Base-by-base conservation (phyloP, 2,888 invertebrate genomes). In the Tupiocoris notatus region DNA sequence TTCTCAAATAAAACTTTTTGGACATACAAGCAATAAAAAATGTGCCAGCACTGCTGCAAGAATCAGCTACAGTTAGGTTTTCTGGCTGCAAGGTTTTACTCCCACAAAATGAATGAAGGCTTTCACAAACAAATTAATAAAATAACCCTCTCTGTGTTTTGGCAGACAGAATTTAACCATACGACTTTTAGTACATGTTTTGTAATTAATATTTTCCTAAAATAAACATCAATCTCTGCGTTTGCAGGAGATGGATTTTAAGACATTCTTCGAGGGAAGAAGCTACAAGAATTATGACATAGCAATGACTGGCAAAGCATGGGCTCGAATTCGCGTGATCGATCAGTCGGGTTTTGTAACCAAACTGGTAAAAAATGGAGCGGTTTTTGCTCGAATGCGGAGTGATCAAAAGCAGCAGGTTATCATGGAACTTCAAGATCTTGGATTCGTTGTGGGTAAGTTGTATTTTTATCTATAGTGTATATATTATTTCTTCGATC, bases 341-440 rank as follows among this genome's bases (percentile, higher is more conserved):
- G 86, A 91, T 83, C 92, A 90, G 82, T 89, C 91, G 0, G 90
- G 92, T 75, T 83, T 93, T 56, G 84, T 95, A 80, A 88, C 91
- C 0, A 87, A 88, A 74, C 85, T 93, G 73, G 83, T 86, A 65
- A 85, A 88, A 0, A 83, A 86, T 83, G 92, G 92, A 0, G 90
- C 91, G 77, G 89, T 95, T 77, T 95, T 93, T 85, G 94, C 94
- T 0, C 87, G 95, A 17, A 94, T 95, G 88, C 89, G 89, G 16
- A 92, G 92, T 0, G 92, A 92, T 79, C 91, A 93, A 82, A 94
- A 94, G 83, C 90, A 91, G 39, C 91, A 92, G 82, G 84, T 94
- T 68, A 87, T 94, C 6, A 86, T 89, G 59, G 87, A 88, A 20
- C 84, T 93, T 65, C 92, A 94, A 85, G 89, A 87, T 80, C 86